Percentiles rank a stretch among this genome's conserved stretches.
phyloP scores from a whole-genome alignment of 2,888 invertebrate species.

The Cataglyphis altisquamis region DNA sequence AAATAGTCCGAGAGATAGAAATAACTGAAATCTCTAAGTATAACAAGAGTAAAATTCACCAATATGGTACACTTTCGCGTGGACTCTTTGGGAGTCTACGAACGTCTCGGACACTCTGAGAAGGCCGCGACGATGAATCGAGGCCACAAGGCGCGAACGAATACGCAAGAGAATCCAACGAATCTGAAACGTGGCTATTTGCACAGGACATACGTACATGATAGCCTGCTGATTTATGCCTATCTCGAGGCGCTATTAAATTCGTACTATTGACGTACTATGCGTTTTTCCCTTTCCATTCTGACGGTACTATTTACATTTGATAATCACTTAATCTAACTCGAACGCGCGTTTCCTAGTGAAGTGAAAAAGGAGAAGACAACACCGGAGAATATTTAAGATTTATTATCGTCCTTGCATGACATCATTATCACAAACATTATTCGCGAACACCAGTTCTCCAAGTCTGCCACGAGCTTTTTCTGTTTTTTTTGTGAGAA shows the following conservation, averaged over 20 bases:
- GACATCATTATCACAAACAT: neutral
- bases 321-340: slow-evolving; percentile 15
- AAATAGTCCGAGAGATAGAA: neutral
- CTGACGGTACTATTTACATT: slow-evolving; percentile 1
- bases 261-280: neutral
- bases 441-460: neutral
- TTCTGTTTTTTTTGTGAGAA: neutral
- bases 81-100: slow-evolving; percentile 38
- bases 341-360: slow-evolving; percentile 10
- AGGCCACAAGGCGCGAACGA: slow-evolving; percentile 49
- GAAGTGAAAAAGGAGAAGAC: slow-evolving; percentile 13
- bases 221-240: neutral
- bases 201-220: neutral
- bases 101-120: slow-evolving; percentile 27
- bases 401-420: slow-evolving; percentile 1
- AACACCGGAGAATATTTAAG: neutral
- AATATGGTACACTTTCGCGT: slow-evolving; percentile 40
- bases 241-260: slow-evolving; percentile 13
- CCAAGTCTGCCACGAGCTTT: neutral
- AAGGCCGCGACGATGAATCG: slow-evolving; percentile 57
- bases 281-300: neutral
- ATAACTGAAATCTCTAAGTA: slow-evolving; percentile 1
- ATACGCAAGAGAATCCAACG: slow-evolving; percentile 28
- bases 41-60: slow-evolving; percentile 16
- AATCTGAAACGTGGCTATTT: slow-evolving; percentile 26